Percentiles rank a stretch among this genome's conserved stretches.
These are phyloP conservation scores for Oncorhynchus kisutch DNA, from an alignment of 2,113 vertebrate genomes.

Conservation along the genomic window DNA sequence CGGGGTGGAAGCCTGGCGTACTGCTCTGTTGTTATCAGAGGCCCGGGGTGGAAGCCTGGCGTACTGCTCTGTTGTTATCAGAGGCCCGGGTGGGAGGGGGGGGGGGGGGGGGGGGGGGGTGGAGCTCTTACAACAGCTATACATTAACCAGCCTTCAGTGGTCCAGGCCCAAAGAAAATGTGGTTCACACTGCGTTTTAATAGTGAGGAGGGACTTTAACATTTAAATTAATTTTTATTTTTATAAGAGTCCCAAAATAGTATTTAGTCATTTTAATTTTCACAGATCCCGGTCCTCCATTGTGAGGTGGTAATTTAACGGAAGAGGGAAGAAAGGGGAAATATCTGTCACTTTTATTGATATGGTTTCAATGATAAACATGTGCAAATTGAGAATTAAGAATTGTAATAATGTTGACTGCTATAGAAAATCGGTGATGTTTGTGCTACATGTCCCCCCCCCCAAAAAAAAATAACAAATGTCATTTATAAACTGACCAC, in stretches of 20 bases:
- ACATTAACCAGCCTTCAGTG: slow-evolving; percentile 77
- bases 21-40: no score
- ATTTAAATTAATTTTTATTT: no score
- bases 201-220: slow-evolving; percentile 50
- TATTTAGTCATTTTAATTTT: slow-evolving; percentile 56
- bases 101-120: slow-evolving; percentile 68
- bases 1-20: no score
- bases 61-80: no score
- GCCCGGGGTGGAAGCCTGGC: no score
- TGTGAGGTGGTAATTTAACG: not conserved
- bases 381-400: not conserved
- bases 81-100: no score
- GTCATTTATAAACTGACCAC: no score
- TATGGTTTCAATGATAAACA: not conserved
- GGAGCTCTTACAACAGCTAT: slow-evolving; percentile 75
- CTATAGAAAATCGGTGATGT: no score
- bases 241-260: slow-evolving; percentile 70
- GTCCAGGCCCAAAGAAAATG: no score
- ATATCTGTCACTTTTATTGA: not conserved
- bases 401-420: not conserved
- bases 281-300: slow-evolving; percentile 58
- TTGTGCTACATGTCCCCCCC: no score
- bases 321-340: not conserved
- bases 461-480: no score
- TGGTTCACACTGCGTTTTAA: slow-evolving; percentile 79